A percentile compares a stretch with the other conserved stretches of the same genome.
phyloP scores from a whole-genome alignment of 37 sponge, comb jelly and placozoan genomes.

The Eunapius fragilis region DNA sequence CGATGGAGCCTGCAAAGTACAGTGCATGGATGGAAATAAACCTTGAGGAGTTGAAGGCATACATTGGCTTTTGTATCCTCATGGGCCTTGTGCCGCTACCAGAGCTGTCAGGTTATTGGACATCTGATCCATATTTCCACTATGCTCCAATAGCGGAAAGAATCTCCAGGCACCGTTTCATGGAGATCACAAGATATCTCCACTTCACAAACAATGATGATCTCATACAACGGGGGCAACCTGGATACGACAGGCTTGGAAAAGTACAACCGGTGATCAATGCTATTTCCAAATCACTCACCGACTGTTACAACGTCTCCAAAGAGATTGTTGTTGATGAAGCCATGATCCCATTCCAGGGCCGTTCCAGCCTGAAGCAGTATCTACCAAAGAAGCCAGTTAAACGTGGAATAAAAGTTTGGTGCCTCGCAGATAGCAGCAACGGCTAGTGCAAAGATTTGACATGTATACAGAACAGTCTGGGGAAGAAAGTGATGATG shows the following conservation, averaged over 20 bases:
- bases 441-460: conserved; percentile 19
- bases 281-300: background rate
- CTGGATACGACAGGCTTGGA: conserved; percentile 17
- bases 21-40: background rate
- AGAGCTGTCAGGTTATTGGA: conserved; percentile 27
- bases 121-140: conserved; percentile 5
- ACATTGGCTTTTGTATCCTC: conserved; percentile 26
- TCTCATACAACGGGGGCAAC: conserved; percentile 12
- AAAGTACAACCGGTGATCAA: conserved; percentile 21
- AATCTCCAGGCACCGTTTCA: conserved; percentile 23
- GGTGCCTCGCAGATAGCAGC: conserved; percentile 30
- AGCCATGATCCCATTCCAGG: conserved; percentile 44
- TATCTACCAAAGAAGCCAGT: conserved; percentile 32
- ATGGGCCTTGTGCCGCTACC: conserved; percentile 19
- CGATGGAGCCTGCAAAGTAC: conserved; percentile 8
- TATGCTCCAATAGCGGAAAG: conserved; percentile 17
- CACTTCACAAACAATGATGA: conserved; percentile 22
- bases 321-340: conserved; percentile 36
- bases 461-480: conserved; percentile 13
- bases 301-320: background rate
- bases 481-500: conserved; percentile 9
- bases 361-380: conserved; percentile 34
- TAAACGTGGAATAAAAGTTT: conserved; percentile 38
- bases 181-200: conserved; percentile 13
- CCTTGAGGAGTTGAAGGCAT: conserved; percentile 26